Conservation (phyloP, 2,888 invertebrate species). For the Chrysodeixis includens region DNA sequence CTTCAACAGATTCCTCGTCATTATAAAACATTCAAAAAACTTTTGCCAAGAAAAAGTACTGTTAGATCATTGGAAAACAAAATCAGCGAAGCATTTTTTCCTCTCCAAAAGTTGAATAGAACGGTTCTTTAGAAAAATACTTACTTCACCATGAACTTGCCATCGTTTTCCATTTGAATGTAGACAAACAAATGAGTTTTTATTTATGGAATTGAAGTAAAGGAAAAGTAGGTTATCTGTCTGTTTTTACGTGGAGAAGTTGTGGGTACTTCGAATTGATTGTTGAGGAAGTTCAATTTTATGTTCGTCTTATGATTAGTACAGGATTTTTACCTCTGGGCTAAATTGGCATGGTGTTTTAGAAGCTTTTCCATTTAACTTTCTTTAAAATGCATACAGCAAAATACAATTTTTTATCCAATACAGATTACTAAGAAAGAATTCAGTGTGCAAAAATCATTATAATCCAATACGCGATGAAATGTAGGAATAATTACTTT, state of each 20-base stretch:
- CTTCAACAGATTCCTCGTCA: conserved; percentile 25
- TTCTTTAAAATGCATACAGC: no score
- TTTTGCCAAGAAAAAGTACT: conserved; percentile 31
- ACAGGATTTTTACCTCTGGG: no score
- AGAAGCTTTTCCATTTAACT: no score
- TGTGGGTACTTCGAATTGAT: background rate
- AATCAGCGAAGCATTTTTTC: conserved; percentile 54
- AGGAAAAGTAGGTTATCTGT: conserved; percentile 5
- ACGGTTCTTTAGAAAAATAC: conserved; percentile 47
- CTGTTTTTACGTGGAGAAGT: background rate
- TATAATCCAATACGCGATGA: no score
- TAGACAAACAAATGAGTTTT: conserved; percentile 53
- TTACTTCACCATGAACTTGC: conserved; percentile 48
- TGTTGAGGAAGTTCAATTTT: background rate
- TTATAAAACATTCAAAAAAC: conserved; percentile 44
- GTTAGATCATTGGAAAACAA: conserved; percentile 53
- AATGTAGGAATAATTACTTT: no score
- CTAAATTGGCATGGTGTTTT: no score
- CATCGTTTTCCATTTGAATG: conserved; percentile 41
- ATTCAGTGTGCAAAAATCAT: no score
- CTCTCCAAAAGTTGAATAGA: conserved; percentile 40
- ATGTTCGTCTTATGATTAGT: background rate
- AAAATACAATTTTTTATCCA: no score
- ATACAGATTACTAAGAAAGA: no score
- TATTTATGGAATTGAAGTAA: conserved; percentile 39